Percentiles rank a stretch among this genome's conserved stretches.
These are phyloP conservation scores for Ascidia mentula DNA, from an alignment of 23 tunicate species.

Conservation along the genomic window DNA sequence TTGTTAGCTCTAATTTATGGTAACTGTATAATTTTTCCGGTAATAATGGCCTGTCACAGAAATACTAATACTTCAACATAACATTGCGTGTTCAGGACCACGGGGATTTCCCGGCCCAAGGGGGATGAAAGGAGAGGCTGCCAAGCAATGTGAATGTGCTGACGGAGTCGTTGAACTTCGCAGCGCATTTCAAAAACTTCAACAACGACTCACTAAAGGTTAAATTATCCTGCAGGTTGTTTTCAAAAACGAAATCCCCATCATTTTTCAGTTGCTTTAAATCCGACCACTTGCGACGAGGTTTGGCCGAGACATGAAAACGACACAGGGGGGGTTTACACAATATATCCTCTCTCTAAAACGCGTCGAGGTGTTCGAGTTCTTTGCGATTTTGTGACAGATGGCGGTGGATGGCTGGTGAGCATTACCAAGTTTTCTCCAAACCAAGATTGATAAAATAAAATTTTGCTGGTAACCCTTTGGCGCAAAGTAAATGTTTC, in stretches of 20 bases:
- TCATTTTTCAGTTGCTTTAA: no score
- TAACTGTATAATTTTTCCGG: no score
- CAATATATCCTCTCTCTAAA: slow-evolving; percentile 19
- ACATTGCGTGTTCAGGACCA: no score
- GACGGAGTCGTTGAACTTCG: background rate
- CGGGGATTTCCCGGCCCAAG: background rate
- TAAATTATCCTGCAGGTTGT: no score
- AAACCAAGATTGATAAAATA: no score
- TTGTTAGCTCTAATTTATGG: no score
- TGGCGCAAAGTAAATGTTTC: no score
- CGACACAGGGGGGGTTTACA: slow-evolving; percentile 24
- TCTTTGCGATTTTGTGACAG: slow-evolving; percentile 20
- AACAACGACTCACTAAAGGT: background rate
- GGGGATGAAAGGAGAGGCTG: background rate
- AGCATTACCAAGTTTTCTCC: no score
- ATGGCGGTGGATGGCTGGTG: slow-evolving; percentile 38
- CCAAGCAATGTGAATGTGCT: background rate
- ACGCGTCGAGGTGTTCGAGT: background rate
- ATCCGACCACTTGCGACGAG: background rate
- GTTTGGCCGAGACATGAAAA: background rate
- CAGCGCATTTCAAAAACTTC: background rate
- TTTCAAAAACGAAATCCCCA: no score
- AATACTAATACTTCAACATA: no score
- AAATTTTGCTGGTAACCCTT: no score
- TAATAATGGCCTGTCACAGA: no score